Base-by-base conservation (phyloP, 2,797 vertebrate genomes). In the Urocyon cinereoargenteus region DNA sequence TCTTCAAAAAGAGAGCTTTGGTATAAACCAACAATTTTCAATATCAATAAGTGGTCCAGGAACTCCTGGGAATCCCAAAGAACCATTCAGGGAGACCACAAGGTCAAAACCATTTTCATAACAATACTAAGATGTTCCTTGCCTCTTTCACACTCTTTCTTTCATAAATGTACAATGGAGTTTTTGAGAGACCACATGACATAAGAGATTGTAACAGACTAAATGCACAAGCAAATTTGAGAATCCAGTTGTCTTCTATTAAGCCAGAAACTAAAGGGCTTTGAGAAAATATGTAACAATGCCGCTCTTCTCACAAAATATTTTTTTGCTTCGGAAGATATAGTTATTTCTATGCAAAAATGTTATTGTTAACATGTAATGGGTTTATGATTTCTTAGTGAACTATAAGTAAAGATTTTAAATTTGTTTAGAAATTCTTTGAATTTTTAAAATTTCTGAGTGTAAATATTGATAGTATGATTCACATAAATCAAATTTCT, bases 301-400 rank as follows among this genome's bases (percentile, higher is more conserved):
- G 49, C 21, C 31, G 55, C 62, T 61, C n/a, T 53, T 66, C 34
- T 78, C 8, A 51, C 8, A 81, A n/a, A 49, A 36, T 62, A 45
- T 13, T 31, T 86, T 93, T 94, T 87, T 36, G 24, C n/a, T 93
- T 85, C 59, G 34, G 31, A 82, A 90, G 85, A 92, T 59, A 77
- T 21, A 36, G 5, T 49, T 40, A 66, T 77, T 83, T 95, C n/a
- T 73, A 19, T 51, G 3, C 40, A 57, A 34, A 91, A 53, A 13
- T 83, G 19, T 22, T 82, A 66, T 24, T 78, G 10, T 59, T 73
- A 55, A 26, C 24, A 34, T 82, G 15, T 51, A 16, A 28, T 88
- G 51, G 0, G 57, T 45, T 95, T 72, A 64, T 14, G 75, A 66
- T 36, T 78, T 96, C 78, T 83, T 40, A 77, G 31, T 62, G 16